These are phyloP conservation scores for Pyrgilauda ruficollis DNA, from an alignment of 2,113 vertebrate species.

Conservation along the genomic window DNA sequence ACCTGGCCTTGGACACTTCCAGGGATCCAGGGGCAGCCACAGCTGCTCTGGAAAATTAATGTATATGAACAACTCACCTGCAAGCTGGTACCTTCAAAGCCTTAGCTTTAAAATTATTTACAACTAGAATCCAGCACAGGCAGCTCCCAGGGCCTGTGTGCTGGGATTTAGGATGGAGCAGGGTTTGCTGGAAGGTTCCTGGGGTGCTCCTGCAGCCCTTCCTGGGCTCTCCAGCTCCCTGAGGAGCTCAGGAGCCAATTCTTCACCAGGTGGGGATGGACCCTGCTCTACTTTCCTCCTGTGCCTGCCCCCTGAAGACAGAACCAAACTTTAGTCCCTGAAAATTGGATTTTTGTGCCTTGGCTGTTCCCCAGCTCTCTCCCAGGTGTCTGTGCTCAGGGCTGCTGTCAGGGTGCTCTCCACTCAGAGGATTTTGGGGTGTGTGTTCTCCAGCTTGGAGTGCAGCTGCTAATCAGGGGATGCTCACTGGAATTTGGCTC, in stretches of 20 bases:
- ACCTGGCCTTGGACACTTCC: not conserved
- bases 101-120: not conserved
- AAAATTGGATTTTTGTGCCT: not conserved
- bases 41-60: not conserved
- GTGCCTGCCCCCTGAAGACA: not conserved
- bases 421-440: not conserved
- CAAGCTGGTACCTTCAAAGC: not conserved
- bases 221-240: not conserved
- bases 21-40: not conserved
- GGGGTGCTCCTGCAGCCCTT: not conserved
- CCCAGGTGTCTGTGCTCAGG: too few species aligned
- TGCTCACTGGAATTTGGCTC: not conserved
- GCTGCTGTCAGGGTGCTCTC: not conserved
- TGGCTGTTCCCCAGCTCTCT: not conserved
- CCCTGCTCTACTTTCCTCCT: rapidly evolving
- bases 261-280: not conserved
- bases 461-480: not conserved
- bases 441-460: not conserved
- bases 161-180: not conserved
- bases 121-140: not conserved
- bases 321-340: not conserved
- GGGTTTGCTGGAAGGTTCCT: not conserved
- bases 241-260: not conserved
- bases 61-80: rapidly evolving
- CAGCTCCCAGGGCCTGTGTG: not conserved